Evolutionary conservation across 2,797 vertebrate species (phyloP).

Genomic region (Steatocranus sp.): DNA sequence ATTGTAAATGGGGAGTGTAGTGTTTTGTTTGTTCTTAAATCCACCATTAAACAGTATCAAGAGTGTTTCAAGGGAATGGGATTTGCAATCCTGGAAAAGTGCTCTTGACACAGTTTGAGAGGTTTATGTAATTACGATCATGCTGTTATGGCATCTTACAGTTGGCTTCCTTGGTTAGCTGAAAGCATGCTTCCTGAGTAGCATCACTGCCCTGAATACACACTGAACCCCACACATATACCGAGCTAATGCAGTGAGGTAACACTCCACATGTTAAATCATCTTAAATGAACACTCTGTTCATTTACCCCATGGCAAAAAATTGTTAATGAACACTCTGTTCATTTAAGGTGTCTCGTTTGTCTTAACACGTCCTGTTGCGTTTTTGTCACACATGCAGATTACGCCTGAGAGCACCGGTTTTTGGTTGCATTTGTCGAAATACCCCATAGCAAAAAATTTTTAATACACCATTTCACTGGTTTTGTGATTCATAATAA

Average conservation of each 20-base stretch:
- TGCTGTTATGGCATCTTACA: constrained; percentile 65
- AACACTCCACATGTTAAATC: constrained; percentile 21
- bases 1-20: background rate
- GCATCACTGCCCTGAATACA: constrained; percentile 65
- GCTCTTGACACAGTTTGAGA: constrained; percentile 50
- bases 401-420: background rate
- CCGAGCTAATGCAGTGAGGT: constrained; percentile 31
- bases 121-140: constrained; percentile 62
- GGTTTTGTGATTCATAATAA: constrained; percentile 12
- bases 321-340: constrained; percentile 39
- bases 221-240: constrained; percentile 46
- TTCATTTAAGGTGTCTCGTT: constrained; percentile 1
- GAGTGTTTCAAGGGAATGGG: constrained; percentile 18
- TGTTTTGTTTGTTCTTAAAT: constrained; percentile 9
- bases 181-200: constrained; percentile 66
- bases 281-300: constrained; percentile 38
- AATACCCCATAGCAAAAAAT: background rate
- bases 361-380: background rate
- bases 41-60: background rate
- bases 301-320: too few relatives aligned
- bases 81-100: constrained; percentile 24
- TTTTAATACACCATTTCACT: background rate
- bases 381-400: background rate
- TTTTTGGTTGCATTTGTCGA: background rate
- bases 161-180: constrained; percentile 59